These are phyloP conservation scores for Catostomus latipinnis DNA, from an alignment of 2,797 vertebrate species.

Conservation along the genomic window DNA sequence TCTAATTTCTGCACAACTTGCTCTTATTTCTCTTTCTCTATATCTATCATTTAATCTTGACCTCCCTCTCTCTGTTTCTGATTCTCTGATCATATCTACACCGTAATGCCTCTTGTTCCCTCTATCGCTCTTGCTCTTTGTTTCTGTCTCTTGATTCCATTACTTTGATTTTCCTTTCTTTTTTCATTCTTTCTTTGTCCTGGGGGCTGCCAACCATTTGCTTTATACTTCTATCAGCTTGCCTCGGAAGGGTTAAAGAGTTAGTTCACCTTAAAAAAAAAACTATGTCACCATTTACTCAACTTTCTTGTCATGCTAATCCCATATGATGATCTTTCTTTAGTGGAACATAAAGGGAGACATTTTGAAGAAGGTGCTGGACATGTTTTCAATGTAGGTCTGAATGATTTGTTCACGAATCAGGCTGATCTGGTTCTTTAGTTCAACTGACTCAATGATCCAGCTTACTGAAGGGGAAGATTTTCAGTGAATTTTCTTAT, in stretches of 20 bases:
- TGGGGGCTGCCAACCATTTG: slow-evolving; percentile 66
- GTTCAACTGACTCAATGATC: too few relatives aligned
- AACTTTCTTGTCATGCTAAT: too few relatives aligned
- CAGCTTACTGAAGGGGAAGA: too few relatives aligned
- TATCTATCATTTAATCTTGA: slow-evolving; percentile 36
- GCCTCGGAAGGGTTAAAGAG: slow-evolving; percentile 73
- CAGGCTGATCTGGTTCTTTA: too few relatives aligned
- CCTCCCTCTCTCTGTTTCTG: slow-evolving; percentile 31
- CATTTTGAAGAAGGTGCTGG: too few relatives aligned
- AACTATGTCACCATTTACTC: too few relatives aligned
- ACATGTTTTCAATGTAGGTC: too few relatives aligned
- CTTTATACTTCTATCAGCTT: slow-evolving; percentile 75
- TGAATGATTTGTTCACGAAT: too few relatives aligned
- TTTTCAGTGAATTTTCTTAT: too few relatives aligned
- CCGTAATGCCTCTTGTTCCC: not conserved
- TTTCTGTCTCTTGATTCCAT: slow-evolving; percentile 69
- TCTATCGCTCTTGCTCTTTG: slow-evolving; percentile 13
- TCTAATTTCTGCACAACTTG: not conserved
- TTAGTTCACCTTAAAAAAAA: too few relatives aligned
- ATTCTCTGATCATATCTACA: slow-evolving; percentile 44
- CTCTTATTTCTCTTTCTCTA: slow-evolving; percentile 31
- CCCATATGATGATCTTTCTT: too few relatives aligned
- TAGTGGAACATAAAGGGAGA: too few relatives aligned
- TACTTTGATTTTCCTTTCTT: slow-evolving; percentile 55
- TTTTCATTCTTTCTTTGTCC: slow-evolving; percentile 61